Conservation (phyloP, 2,888 invertebrate genomes). For the Chymomyza fuscimana region DNA sequence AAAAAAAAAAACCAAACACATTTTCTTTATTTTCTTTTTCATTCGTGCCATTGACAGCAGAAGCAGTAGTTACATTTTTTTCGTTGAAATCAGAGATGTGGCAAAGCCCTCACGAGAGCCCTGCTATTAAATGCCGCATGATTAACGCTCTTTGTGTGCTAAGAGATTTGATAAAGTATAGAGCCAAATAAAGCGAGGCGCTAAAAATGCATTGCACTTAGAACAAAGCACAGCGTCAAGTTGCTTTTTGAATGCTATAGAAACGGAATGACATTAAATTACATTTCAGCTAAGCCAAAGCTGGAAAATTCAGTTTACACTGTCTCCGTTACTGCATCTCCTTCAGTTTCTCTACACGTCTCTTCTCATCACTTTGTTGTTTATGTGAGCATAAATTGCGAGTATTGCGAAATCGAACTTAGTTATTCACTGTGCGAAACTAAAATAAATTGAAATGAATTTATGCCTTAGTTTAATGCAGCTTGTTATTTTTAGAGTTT, state of each 20-base stretch:
- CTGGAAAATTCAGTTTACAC: neutral
- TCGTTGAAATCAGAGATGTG: conserved; percentile 59
- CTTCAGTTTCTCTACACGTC: neutral
- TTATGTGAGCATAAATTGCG: neutral
- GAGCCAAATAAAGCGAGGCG: conserved; percentile 13
- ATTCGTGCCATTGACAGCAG: conserved; percentile 35
- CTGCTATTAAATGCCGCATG: conserved; percentile 68
- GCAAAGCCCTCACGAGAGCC: conserved; percentile 46
- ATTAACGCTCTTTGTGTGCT: conserved; percentile 66
- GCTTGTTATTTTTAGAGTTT: no score
- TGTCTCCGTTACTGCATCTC: neutral
- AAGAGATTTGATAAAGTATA: conserved; percentile 24
- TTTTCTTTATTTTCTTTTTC: conserved; percentile 50
- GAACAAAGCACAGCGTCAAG: conserved; percentile 6
- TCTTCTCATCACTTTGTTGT: neutral
- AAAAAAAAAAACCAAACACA: conserved; percentile 34
- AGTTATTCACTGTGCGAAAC: no score
- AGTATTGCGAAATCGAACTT: neutral
- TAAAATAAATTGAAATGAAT: no score
- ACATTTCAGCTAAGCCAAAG: conserved; percentile 18
- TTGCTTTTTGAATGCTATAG: conserved; percentile 5
- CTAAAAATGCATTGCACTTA: neutral
- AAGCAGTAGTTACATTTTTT: conserved; percentile 49
- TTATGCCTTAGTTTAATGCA: no score
- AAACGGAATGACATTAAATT: conserved; percentile 28